Conservation (phyloP, 2,888 invertebrate genomes). For the Drosophila nr. fundita region DNA sequence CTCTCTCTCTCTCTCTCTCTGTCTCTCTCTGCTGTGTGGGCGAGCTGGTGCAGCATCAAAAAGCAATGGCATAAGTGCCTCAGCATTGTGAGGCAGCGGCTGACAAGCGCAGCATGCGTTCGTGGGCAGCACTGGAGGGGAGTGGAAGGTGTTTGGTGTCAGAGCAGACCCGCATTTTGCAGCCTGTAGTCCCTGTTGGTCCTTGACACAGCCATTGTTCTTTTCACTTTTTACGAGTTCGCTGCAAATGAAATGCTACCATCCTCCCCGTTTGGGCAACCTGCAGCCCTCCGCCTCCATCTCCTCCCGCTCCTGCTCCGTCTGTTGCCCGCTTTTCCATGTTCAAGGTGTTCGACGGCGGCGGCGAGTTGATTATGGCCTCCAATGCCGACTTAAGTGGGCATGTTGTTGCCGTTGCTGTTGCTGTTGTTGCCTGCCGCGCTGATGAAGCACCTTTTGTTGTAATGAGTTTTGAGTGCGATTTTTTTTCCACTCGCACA, state of each 20-base stretch:
- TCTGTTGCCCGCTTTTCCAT: background rate
- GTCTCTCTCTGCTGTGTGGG: background rate
- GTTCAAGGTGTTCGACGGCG: constrained; percentile 66
- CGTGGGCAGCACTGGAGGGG: constrained; percentile 1
- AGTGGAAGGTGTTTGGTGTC: background rate
- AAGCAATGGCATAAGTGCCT: constrained; percentile 79
- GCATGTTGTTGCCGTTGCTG: constrained; percentile 30
- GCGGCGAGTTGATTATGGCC: constrained; percentile 70
- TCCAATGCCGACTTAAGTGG: constrained; percentile 73
- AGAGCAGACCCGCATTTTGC: constrained; percentile 41
- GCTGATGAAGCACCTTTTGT: constrained; percentile 81
- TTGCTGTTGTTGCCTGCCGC: constrained; percentile 32
- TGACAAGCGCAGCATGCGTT: constrained; percentile 65
- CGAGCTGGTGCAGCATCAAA: constrained; percentile 58
- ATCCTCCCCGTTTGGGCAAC: background rate
- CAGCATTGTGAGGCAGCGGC: constrained; percentile 66
- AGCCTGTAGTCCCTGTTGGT: constrained; percentile 45
- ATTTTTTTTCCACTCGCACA: constrained; percentile 43
- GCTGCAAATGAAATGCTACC: constrained; percentile 70
- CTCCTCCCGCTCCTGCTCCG: background rate
- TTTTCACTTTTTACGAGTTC: constrained; percentile 73
- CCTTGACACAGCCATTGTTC: constrained; percentile 71
- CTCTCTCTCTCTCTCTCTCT: too few relatives aligned
- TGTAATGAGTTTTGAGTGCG: constrained; percentile 79
- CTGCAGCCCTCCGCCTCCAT: background rate